These are phyloP conservation scores for Synanthedon andrenaeformis DNA, from an alignment of 2,888 invertebrate species.

Conservation along the genomic window DNA sequence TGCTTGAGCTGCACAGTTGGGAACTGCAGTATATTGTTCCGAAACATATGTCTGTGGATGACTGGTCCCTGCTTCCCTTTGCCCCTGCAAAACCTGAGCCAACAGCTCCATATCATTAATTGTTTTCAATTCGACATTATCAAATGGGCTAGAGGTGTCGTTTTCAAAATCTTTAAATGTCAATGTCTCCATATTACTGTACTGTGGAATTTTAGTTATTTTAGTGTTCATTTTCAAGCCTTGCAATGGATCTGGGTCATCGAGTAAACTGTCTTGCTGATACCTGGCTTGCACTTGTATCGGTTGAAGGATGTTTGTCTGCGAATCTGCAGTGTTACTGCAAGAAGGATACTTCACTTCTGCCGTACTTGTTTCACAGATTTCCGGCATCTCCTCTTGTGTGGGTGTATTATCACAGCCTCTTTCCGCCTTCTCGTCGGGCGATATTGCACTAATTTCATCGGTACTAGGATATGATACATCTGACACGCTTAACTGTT, in stretches of 20 bases:
- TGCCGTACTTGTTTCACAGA: constrained; percentile 14
- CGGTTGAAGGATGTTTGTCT: constrained; percentile 52
- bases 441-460: constrained; percentile 68
- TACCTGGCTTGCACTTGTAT: constrained; percentile 49
- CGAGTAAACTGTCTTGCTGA: constrained; percentile 43
- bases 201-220: constrained; percentile 35
- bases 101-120: constrained; percentile 93
- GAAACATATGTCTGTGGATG: constrained; percentile 23
- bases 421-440: constrained; percentile 55
- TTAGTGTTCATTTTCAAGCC: constrained; percentile 44
- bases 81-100: constrained; percentile 77
- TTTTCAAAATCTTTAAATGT: constrained; percentile 87
- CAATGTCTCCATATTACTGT: constrained; percentile 51
- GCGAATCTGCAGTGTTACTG: constrained; percentile 30
- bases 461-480: constrained; percentile 73
- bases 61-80: constrained; percentile 39
- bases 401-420: constrained; percentile 38
- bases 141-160: constrained; percentile 93
- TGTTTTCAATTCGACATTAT: constrained; percentile 91
- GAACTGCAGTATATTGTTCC: constrained; percentile 32
- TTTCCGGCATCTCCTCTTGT: constrained; percentile 26
- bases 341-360: constrained; percentile 25
- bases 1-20: constrained; percentile 46
- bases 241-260: constrained; percentile 58
- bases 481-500: constrained; percentile 68